These are phyloP conservation scores for Cloeon dipterum DNA, from an alignment of 2,888 invertebrate genomes.

Conservation along the genomic window DNA sequence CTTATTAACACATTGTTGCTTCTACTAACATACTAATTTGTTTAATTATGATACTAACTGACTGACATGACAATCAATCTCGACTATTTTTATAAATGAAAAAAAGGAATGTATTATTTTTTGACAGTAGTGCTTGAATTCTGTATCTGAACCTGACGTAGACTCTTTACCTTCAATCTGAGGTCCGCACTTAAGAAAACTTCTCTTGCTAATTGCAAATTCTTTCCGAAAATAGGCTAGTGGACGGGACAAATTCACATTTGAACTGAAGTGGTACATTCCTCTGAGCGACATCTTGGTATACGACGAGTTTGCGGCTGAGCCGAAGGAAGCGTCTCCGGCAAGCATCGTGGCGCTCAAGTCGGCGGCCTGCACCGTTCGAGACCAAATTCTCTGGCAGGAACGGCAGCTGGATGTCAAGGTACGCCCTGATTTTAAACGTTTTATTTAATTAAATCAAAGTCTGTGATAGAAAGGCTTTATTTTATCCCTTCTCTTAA, in stretches of 20 bases:
- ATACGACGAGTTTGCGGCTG: slow-evolving; percentile 36
- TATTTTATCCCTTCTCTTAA: too few relatives aligned
- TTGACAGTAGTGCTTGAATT: background rate
- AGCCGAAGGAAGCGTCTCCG: slow-evolving; percentile 50
- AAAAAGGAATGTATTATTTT: too few relatives aligned
- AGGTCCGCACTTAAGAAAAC: too few relatives aligned
- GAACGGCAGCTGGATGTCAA: slow-evolving; percentile 42
- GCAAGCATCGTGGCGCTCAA: slow-evolving; percentile 61
- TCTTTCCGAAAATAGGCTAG: slow-evolving; percentile 32
- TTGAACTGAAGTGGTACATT: slow-evolving; percentile 86
- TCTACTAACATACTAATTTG: background rate
- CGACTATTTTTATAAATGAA: too few relatives aligned
- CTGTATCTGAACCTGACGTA: too few relatives aligned
- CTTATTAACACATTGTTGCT: background rate
- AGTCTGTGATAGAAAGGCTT: too few relatives aligned
- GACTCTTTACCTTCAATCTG: too few relatives aligned
- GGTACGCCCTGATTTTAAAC: slow-evolving; percentile 17
- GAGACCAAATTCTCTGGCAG: slow-evolving; percentile 64
- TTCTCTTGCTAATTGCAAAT: too few relatives aligned
- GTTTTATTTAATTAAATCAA: too few relatives aligned
- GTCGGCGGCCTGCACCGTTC: slow-evolving; percentile 46
- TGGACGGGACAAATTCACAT: slow-evolving; percentile 69
- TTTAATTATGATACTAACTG: background rate
- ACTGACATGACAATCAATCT: too few relatives aligned
- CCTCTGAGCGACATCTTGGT: slow-evolving; percentile 61